Percentiles rank a stretch among this genome's conserved stretches.
Evolutionary conservation across 2,113 vertebrate species (phyloP).

Genomic region (Lathamus discolor): DNA sequence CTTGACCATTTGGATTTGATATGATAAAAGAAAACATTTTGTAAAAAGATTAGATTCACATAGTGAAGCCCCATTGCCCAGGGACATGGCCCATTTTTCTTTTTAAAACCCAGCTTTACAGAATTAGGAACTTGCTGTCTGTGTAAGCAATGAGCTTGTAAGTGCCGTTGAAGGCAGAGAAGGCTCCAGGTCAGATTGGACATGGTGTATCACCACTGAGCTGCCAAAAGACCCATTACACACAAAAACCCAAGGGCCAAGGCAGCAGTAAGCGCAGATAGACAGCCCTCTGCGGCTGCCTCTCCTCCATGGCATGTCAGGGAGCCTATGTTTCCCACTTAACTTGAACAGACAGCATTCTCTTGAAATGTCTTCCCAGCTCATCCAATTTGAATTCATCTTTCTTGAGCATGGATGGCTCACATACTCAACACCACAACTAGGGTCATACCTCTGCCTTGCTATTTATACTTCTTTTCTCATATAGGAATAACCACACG

Average conservation of each 20-base stretch:
- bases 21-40: not conserved
- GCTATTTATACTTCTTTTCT: not conserved
- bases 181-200: not conserved
- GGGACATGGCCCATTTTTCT: not conserved
- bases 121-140: not conserved
- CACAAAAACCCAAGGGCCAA: too few relatives aligned
- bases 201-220: rapidly evolving
- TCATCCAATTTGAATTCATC: not conserved
- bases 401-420: not conserved
- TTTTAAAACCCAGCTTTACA: not conserved
- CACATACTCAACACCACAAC: not conserved
- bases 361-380: rapidly evolving
- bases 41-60: not conserved
- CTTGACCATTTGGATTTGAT: not conserved
- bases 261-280: not conserved
- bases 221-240: not conserved
- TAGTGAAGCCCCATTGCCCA: not conserved
- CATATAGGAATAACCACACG: not conserved
- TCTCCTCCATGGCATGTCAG: not conserved
- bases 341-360: not conserved
- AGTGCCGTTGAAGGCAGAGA: not conserved
- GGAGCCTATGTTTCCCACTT: not conserved
- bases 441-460: not conserved
- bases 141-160: not conserved
- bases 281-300: not conserved